Conservation (phyloP, 2,797 vertebrate genomes). For the Arremon aurantiirostris region DNA sequence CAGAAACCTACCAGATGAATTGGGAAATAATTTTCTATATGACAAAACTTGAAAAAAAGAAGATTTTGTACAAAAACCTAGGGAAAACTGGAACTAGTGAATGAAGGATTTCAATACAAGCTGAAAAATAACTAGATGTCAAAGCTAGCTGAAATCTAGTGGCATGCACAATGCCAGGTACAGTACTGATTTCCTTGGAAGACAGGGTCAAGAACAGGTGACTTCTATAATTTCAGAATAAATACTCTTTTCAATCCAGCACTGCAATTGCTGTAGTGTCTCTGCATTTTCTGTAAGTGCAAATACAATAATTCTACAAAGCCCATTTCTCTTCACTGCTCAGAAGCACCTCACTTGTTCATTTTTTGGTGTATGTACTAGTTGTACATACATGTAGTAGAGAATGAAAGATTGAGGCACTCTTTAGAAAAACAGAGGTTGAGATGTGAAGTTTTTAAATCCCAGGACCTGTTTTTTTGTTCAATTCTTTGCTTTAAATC, state of each 20-base stretch:
- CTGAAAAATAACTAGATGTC: not conserved
- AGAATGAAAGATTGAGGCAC: not conserved
- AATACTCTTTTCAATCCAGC: not conserved
- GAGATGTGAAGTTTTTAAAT: not conserved
- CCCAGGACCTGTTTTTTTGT: not conserved
- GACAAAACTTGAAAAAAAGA: not conserved
- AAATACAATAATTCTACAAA: not conserved
- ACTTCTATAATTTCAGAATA: not conserved
- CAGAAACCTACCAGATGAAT: not conserved
- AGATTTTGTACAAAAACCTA: not conserved
- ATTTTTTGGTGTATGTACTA: not conserved
- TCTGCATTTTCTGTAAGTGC: not conserved
- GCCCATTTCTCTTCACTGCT: not conserved
- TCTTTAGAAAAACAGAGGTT: not conserved
- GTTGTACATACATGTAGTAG: not conserved
- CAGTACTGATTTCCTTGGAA: not conserved
- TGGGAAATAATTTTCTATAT: not conserved
- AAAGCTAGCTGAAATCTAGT: not conserved
- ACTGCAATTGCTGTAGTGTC: not conserved
- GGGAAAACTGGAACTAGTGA: not conserved
- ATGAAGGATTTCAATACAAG: not conserved
- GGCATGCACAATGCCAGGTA: not conserved
- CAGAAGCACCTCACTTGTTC: not conserved
- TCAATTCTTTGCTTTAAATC: not conserved
- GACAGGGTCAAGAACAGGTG: not conserved